These are phyloP conservation scores for Argyra leucocephala DNA, from an alignment of 2,888 invertebrate species.

Conservation along the genomic window DNA sequence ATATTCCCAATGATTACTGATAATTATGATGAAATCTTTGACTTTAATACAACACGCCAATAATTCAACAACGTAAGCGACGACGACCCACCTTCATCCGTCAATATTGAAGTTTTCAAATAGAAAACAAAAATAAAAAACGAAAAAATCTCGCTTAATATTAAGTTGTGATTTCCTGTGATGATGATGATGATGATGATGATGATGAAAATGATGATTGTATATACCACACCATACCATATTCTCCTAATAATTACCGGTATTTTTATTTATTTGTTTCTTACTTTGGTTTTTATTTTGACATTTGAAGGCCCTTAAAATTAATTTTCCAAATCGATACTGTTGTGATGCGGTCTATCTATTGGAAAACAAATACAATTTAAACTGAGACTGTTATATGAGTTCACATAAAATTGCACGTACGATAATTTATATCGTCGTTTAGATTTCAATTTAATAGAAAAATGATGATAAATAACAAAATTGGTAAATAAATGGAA, in stretches of 20 bases:
- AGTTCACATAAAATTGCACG: no score
- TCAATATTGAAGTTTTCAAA: background rate
- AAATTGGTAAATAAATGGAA: no score
- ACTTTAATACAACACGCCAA: background rate
- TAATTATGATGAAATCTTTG: no score
- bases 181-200: background rate
- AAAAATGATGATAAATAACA: no score
- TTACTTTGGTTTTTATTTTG: background rate
- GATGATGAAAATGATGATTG: no score
- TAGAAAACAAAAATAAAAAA: background rate
- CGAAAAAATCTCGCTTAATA: background rate
- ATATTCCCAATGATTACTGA: no score
- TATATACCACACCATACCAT: background rate
- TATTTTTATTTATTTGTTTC: background rate
- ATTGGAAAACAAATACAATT: no score
- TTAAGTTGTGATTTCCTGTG: background rate
- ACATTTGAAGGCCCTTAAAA: constrained; percentile 3
- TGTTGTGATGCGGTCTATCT: no score
- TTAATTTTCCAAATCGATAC: background rate
- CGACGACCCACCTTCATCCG: background rate
- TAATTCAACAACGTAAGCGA: no score
- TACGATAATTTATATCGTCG: no score
- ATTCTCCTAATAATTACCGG: background rate
- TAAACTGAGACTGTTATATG: no score
- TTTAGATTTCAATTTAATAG: no score